Evolutionary conservation across 2,888 invertebrate species (phyloP).

Genomic region (Chydorus sphaericus): DNA sequence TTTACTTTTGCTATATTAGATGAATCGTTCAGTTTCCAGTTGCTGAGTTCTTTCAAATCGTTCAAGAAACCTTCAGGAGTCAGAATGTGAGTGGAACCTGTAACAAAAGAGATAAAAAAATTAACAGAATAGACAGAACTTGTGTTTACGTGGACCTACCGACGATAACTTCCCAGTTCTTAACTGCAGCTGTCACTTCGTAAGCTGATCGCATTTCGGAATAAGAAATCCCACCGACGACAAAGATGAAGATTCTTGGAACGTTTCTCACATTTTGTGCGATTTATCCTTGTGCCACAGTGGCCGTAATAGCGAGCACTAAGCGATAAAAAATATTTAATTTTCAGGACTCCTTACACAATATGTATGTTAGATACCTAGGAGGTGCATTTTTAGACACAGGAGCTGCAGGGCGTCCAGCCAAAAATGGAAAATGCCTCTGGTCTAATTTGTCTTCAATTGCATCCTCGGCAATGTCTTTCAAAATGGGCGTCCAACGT

Average conservation of each 20-base stretch:
- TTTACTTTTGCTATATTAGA: too few species aligned
- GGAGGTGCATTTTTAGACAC: conserved; percentile 77
- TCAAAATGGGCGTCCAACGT: conserved; percentile 94
- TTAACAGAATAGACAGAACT: background rate
- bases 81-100: conserved; percentile 85
- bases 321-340: conserved; percentile 19
- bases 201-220: conserved; percentile 97
- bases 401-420: conserved; percentile 70
- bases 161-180: conserved; percentile 98
- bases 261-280: conserved; percentile 90
- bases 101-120: background rate
- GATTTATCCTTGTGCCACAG: conserved; percentile 98
- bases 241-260: conserved; percentile 86
- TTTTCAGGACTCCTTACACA: background rate
- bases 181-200: conserved; percentile 84
- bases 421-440: conserved; percentile 90
- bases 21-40: background rate
- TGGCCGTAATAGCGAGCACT: conserved; percentile 97
- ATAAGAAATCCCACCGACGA: conserved; percentile 90
- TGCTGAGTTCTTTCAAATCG: conserved; percentile 56
- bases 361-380: conserved; percentile 38
- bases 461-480: conserved; percentile 96
- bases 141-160: conserved; percentile 35
- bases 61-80: conserved; percentile 90
- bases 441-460: conserved; percentile 94